phyloP scores from a whole-genome alignment of 2,113 vertebrate genomes.

The Muntiacus reevesi region DNA sequence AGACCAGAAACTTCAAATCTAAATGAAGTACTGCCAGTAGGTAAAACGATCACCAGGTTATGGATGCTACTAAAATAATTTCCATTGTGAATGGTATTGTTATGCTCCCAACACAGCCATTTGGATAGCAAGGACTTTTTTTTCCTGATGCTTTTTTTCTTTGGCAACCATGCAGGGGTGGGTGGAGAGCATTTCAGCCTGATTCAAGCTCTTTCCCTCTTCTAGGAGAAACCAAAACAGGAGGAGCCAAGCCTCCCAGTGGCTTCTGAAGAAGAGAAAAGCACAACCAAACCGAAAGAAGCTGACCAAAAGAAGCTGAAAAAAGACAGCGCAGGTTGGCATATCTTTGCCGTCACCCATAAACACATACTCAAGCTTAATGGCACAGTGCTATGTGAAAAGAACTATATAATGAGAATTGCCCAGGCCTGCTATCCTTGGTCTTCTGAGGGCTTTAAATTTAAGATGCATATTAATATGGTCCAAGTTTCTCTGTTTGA shows the following conservation, averaged over 20 bases:
- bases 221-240: conserved; percentile 65
- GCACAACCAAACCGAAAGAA: conserved; percentile 1
- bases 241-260: conserved; percentile 18
- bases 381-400: not conserved
- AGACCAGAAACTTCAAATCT: not conserved
- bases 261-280: conserved; percentile 54
- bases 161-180: not conserved
- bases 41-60: not conserved
- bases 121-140: not conserved
- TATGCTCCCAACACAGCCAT: not conserved
- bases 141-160: not conserved
- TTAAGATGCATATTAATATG: not conserved
- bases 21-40: not conserved
- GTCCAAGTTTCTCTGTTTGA: not conserved
- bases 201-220: conserved; percentile 35
- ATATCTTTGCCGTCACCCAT: not conserved
- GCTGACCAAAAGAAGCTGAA: not conserved
- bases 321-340: conserved; percentile 69
- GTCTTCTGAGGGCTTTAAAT: not conserved
- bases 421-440: not conserved
- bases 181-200: not conserved
- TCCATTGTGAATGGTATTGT: not conserved
- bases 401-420: not conserved
- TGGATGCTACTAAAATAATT: not conserved
- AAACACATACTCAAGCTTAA: not conserved